Percentiles rank a stretch among this genome's conserved stretches.
These are phyloP conservation scores for Enteromius treurensis DNA, from an alignment of 2,797 vertebrate species.

Conservation along the genomic window DNA sequence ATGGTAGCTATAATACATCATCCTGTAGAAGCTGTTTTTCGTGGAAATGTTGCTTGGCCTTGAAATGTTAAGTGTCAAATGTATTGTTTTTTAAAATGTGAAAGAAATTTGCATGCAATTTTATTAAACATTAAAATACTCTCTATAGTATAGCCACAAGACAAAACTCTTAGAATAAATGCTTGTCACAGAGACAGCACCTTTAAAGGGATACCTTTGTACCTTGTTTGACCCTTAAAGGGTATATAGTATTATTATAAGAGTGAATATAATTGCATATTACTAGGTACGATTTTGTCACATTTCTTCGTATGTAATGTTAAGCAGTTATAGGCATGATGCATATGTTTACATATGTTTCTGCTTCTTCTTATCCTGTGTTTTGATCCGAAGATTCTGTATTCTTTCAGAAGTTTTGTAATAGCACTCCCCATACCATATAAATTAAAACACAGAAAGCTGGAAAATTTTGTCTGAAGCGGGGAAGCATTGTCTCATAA, in stretches of 20 bases:
- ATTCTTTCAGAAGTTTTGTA: not conserved
- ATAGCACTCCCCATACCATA: not conserved
- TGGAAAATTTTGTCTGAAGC: not conserved
- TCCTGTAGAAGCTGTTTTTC: not conserved
- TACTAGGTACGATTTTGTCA: not conserved
- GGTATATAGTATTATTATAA: not conserved
- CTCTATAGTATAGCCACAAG: not conserved
- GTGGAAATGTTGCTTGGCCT: not conserved
- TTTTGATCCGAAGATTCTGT: not conserved
- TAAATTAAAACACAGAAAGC: not conserved
- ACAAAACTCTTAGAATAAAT: not conserved
- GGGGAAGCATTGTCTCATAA: not conserved
- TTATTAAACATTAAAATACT: not conserved
- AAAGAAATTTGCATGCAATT: not conserved
- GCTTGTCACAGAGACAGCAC: not conserved
- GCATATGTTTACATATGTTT: not conserved
- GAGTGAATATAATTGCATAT: not conserved
- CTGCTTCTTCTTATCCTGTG: not conserved
- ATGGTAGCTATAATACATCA: not conserved
- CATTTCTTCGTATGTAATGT: not conserved
- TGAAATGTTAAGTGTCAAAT: conserved; percentile 4
- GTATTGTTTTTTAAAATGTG: not conserved
- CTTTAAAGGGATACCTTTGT: not conserved
- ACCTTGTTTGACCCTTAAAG: not conserved
- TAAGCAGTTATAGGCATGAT: not conserved